A percentile compares a stretch with the other conserved stretches of the same genome.
Conservation (phyloP, 2,113 vertebrate species). For the Oreochromis niloticus region DNA sequence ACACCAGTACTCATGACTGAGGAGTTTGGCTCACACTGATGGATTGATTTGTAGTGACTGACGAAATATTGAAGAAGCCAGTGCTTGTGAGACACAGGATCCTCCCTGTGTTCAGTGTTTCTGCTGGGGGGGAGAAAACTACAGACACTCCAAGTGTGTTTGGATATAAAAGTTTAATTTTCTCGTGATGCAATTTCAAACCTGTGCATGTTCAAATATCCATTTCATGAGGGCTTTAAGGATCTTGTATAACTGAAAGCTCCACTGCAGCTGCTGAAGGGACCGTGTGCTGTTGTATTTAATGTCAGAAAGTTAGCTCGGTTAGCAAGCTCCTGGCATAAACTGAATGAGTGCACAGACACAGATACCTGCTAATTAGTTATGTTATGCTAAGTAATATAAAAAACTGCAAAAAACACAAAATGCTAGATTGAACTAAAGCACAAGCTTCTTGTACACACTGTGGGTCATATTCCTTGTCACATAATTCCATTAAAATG, state of each 20-base stretch:
- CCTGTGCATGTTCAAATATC: background rate
- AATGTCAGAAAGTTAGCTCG: background rate
- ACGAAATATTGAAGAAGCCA: background rate
- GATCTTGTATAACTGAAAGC: background rate
- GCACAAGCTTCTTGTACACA: background rate
- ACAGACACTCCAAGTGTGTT: fast-evolving
- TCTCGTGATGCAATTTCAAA: background rate
- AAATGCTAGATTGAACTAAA: background rate
- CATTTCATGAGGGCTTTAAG: fast-evolving
- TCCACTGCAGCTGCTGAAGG: background rate
- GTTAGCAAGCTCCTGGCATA: background rate
- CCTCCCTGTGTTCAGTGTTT: background rate
- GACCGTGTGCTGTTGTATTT: background rate
- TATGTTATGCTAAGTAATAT: background rate
- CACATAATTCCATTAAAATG: background rate
- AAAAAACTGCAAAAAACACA: background rate
- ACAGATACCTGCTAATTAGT: background rate
- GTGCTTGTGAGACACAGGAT: background rate
- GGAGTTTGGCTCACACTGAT: background rate
- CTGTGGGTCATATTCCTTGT: background rate
- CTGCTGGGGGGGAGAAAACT: background rate
- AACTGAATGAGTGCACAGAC: background rate
- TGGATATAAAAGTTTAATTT: background rate
- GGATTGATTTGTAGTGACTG: background rate
- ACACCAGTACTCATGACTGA: background rate